Evolutionary conservation across 2,113 vertebrate species (phyloP), one percentile per base, ranked within the genome.

Genomic region (Phalacrocorax brasilianus): DNA sequence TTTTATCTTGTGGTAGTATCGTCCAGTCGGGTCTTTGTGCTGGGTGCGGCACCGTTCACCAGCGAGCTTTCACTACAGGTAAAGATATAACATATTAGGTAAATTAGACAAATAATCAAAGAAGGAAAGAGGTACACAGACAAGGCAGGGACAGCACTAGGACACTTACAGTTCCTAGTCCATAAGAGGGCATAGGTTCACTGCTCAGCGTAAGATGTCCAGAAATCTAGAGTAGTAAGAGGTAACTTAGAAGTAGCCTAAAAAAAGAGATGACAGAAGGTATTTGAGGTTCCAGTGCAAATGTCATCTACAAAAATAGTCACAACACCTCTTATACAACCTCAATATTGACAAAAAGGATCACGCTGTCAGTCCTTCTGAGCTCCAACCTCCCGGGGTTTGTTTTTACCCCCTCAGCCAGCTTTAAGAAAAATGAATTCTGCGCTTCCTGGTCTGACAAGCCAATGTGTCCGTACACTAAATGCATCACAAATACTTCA

Each of bases 11-110:
- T 11, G 32, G 20, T 32, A 11, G 40, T 12, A 27, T 44, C 45
- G 32, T n/a, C 16, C n/a, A 35, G 21, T 5, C 0, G 0, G 63
- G 44, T 58, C 49, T 66, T 26, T 30, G n/a, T n/a, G 72, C 50
- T 62, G 50, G 56, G 53, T 18, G 49, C 77, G 65, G 44, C 52
- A 49, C 28, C 5, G 3, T 21, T 53, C n/a, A n/a, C 65, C 50
- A 21, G 33, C 0, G 0, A 84, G 20, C 17, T 63, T 71, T n/a
- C 14, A 15, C n/a, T 30, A 14, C 3, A 49, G 44, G 23, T 38
- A 19, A 79, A 70, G 35, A 40, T 33, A 8, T 6, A 56, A 38
- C 5, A 2, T 23, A 24, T 26, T 7, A 40, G n/a, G 35, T 61
- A 59, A 68, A 42, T 44, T 5, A 49, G 83, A 28, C 20, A 68